Base-by-base conservation (phyloP, 2,113 vertebrate genomes). In the Poecilia latipinna region DNA sequence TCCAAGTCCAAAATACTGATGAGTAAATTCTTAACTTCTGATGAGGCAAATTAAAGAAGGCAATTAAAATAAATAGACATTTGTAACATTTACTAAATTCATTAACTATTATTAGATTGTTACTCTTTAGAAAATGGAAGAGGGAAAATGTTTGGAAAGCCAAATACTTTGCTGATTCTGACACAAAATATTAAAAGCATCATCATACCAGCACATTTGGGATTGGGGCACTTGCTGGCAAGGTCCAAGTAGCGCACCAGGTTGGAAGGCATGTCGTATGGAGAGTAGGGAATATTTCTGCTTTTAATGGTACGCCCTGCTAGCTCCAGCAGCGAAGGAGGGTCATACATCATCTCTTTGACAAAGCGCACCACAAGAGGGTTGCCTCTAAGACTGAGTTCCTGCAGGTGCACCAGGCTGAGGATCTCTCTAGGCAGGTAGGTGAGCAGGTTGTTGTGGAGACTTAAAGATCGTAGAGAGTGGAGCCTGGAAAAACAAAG, bases 171-270 rank as follows among this genome's bases (percentile, higher is more conserved):
- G n/a, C 51, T 17, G 44, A 48, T 48, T 48, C 5, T 19, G 44
- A 6, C 19, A 19, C 17, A 48, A 48, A 48, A 48, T 48, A 6
- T 48, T 48, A 48, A 48, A 48, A 48, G 1, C 1, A 17, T 48
- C 44, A 2, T 88, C 84, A 94, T 89, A 98, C 97, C 97, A 17
- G 95, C 97, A 2, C 97, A 99, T 82, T 98, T 98, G 33, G 97
- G 97, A 84, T 99, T 99, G 88, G 97, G 97, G 60, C 97, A 99
- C 91, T 98, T 98, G 96, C 95, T 98, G 87, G 97, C 97, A 88
- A 97, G 90, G 88, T 96, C 95, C 77, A 99, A 94, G 84, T 99
- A 99, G 1, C 77, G 91, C 75, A 97, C 88, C 0, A 99, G 94
- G 68, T 96, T 95, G n/a, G 86, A 92, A 0, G 97, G 97, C 81